Conservation (phyloP, 1,140 invertebrate species). For the Himalopsyche phryganea region DNA sequence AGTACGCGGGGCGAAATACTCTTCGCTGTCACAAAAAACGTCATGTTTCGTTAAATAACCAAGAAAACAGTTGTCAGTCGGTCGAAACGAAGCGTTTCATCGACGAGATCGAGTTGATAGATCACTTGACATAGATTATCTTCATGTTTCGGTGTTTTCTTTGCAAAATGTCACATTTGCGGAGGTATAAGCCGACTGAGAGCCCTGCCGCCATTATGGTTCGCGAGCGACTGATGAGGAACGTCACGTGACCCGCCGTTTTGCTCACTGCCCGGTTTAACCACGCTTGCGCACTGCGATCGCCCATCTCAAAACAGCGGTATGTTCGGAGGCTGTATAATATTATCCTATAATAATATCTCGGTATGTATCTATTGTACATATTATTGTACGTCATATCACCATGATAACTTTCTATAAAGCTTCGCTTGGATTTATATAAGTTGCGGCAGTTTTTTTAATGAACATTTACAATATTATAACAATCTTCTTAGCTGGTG, state of each 20-base stretch:
- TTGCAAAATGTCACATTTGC: constrained; percentile 20
- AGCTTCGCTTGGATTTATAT: no score
- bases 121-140: constrained; percentile 9
- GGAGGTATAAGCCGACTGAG: constrained; percentile 1
- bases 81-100: background rate
- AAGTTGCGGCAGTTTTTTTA: no score
- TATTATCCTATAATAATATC: no score
- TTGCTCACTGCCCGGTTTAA: constrained; percentile 49
- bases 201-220: constrained; percentile 13
- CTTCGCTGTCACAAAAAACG: constrained; percentile 20
- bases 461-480: no score
- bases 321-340: constrained; percentile 6
- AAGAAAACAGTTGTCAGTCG: constrained; percentile 4
- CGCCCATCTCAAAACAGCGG: background rate
- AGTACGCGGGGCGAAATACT: constrained; percentile 14
- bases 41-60: constrained; percentile 7
- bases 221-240: constrained; percentile 49
- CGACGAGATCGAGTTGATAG: background rate
- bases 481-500: no score
- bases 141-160: constrained; percentile 9
- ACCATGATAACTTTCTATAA: no score
- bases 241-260: constrained; percentile 55
- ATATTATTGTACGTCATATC: no score
- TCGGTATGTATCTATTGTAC: no score
- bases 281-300: constrained; percentile 39